phyloP scores from a whole-genome alignment of 2,888 invertebrate species.

The Agrochola litura region DNA sequence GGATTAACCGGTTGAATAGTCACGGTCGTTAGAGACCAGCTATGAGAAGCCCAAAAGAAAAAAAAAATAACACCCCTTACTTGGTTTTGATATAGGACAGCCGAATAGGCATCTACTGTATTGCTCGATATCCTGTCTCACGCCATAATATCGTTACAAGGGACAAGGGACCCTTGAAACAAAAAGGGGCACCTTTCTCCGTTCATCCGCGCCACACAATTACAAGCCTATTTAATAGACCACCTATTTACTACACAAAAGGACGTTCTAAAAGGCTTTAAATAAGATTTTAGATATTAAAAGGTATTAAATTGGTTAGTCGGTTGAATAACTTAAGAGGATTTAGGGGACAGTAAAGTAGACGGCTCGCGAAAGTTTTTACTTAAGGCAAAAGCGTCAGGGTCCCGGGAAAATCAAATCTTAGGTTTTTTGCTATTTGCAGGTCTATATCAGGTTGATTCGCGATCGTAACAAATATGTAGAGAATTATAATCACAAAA shows the following conservation, averaged over 20 bases:
- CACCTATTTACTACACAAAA: constrained; percentile 41
- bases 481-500: too few species aligned
- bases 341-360: background rate
- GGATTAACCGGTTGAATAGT: too few species aligned
- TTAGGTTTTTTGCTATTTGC: too few species aligned
- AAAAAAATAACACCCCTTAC: too few species aligned
- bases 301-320: constrained; percentile 32
- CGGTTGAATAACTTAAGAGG: constrained; percentile 9
- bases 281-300: constrained; percentile 50
- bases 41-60: too few species aligned
- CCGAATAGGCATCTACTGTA: constrained; percentile 13
- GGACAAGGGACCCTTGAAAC: constrained; percentile 42
- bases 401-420: too few species aligned
- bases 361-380: too few species aligned
- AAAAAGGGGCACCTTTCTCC: constrained; percentile 54
- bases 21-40: too few species aligned
- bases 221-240: constrained; percentile 44
- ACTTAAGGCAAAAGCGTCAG: too few species aligned
- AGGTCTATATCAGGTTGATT: too few species aligned
- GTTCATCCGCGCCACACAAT: constrained; percentile 30
- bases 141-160: constrained; percentile 51
- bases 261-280: constrained; percentile 29
- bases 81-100: background rate
- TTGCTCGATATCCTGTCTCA: constrained; percentile 22
- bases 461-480: too few species aligned